Evolutionary conservation across 2,113 vertebrate genomes (phyloP).

Genomic region (Caracal caracal): DNA sequence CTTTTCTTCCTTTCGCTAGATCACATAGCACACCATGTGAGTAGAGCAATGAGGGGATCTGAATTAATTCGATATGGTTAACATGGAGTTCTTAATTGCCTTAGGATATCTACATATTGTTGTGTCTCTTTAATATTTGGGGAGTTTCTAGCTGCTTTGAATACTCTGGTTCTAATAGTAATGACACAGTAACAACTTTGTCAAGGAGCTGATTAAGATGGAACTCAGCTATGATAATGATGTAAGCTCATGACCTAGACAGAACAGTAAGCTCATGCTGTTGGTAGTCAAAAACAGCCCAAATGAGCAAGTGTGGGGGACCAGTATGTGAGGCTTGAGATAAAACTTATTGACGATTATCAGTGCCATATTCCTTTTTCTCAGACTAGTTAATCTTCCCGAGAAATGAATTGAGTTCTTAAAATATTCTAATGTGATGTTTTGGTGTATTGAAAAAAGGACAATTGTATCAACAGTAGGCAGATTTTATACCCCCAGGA

Average conservation of each 20-base stretch:
- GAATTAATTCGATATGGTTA: neutral
- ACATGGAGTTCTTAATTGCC: neutral
- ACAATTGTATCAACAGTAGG: neutral
- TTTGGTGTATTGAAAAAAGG: neutral
- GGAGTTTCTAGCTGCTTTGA: neutral
- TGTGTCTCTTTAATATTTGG: neutral
- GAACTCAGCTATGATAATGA: neutral
- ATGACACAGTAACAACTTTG: neutral
- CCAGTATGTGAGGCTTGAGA: neutral
- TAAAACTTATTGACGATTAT: neutral
- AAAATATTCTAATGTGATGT: neutral
- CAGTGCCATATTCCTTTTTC: neutral
- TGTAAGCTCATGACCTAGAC: neutral
- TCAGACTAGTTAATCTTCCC: neutral
- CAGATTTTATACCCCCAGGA: neutral
- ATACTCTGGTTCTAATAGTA: neutral
- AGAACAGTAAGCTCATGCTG: neutral
- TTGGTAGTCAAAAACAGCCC: neutral
- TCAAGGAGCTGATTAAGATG: neutral
- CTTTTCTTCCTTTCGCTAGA: neutral
- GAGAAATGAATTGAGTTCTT: neutral
- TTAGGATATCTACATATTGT: neutral
- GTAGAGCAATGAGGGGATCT: neutral
- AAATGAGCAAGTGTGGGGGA: neutral
- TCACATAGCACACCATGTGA: neutral